Conservation (phyloP, 2,888 invertebrate genomes). For the Oasisia sp. region DNA sequence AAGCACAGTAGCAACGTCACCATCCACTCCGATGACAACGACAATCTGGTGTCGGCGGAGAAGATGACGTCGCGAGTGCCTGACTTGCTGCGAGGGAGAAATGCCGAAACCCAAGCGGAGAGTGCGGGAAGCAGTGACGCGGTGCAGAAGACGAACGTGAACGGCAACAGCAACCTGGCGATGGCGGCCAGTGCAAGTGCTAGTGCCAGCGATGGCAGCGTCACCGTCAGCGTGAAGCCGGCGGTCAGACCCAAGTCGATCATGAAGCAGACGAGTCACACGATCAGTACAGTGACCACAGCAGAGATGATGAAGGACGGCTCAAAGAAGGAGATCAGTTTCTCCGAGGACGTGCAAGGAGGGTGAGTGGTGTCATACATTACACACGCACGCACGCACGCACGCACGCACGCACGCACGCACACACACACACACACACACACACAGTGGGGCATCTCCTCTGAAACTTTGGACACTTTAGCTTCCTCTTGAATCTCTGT, state of each 20-base stretch:
- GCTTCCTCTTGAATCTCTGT: too few species aligned
- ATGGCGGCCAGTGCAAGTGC: not conserved
- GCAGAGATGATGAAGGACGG: conserved; percentile 28
- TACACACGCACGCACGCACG: not conserved
- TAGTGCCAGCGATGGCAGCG: not conserved
- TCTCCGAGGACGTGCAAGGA: conserved; percentile 52
- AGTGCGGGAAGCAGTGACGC: conserved; percentile 8
- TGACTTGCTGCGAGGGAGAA: not conserved
- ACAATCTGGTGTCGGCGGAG: not conserved
- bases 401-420: too few species aligned
- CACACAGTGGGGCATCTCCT: not conserved
- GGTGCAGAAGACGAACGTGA: not conserved
- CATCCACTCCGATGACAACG: not conserved
- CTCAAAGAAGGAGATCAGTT: conserved; percentile 59
- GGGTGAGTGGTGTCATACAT: conserved; percentile 33
- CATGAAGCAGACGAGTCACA: conserved; percentile 54
- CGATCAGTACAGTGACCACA: not conserved
- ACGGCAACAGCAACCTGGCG: not conserved
- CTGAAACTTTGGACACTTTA: too few species aligned
- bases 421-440: too few species aligned
- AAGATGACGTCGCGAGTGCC: not conserved
- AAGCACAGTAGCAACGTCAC: conserved; percentile 28
- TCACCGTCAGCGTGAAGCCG: not conserved
- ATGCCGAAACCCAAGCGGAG: not conserved
- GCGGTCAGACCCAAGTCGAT: conserved; percentile 49